Evolutionary conservation across 2,797 vertebrate species (phyloP), one percentile per base, ranked within the genome.

Genomic region (Gallirallus australis): DNA sequence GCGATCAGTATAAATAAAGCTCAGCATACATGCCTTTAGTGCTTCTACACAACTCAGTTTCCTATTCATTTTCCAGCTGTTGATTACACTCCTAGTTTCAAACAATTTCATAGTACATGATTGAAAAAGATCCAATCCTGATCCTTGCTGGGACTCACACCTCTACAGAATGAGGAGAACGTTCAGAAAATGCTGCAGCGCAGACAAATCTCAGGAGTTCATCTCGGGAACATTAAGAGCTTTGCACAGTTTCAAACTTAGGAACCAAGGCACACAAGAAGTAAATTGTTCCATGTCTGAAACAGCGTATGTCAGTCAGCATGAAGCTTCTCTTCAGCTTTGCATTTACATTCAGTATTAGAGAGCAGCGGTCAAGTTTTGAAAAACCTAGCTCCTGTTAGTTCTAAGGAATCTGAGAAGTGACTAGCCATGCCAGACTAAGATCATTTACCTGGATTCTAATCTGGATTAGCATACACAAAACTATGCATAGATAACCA

Each of bases 221-320:
- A 76, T 90, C 80, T 90, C 40, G 71, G 80, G 64, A 78, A 90
- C 59, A 52, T 19, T 33, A 90, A 82, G 18, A 94, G 53, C 33
- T 84, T 71, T 35, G 17, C 81, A 91, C 77, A 88, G 33, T 81
- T 86, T 92, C 69, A 78, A 82, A 54, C 33, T 77, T 28, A 30
- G 56, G 82, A 24, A 64, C 31, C 30, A 88, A 94, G 87, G 95
- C 95, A 97, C 90, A 71, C 45, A 54, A 53, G 60, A 82, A 86
- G 56, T 61, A 25, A 68, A 57, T 45, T 90, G 90, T 73, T 77
- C 75, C 82, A 0, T 15, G 16, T 60, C 66, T 82, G 83, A 57
- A 73, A 53, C 53, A 59, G 89, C 33, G 40, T 64, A 35, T 11
- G 79, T 94, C 94, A 92, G 95, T 92, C 92, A 93, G 92, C 93